Conservation (phyloP, 2,113 vertebrate genomes). For the Microtus ochrogaster region DNA sequence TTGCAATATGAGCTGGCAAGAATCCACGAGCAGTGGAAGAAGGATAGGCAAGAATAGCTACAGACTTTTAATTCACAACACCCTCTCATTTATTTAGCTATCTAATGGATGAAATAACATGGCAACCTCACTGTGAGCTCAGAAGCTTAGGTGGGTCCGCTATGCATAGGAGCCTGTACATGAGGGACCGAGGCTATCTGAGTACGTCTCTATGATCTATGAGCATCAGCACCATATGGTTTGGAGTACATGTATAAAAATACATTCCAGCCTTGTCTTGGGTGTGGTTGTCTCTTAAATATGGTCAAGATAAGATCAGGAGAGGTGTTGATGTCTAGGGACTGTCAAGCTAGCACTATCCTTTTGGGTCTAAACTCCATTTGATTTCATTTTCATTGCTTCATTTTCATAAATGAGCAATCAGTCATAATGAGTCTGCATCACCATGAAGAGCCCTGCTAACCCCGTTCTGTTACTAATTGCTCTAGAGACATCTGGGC, state of each 20-base stretch:
- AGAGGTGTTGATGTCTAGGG: background rate
- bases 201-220: background rate
- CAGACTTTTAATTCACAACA: background rate
- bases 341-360: constrained; percentile 4
- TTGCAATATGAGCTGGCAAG: background rate
- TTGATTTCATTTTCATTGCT: constrained; percentile 41
- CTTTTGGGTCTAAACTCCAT: constrained; percentile 64
- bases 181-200: background rate
- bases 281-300: constrained; percentile 53
- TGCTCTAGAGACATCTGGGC: constrained; percentile 81
- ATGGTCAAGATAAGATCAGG: constrained; percentile 12
- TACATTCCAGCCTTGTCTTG: background rate
- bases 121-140: background rate
- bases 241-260: constrained; percentile 49
- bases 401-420: constrained; percentile 80
- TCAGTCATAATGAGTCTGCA: constrained; percentile 80
- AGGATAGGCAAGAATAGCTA: background rate
- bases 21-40: background rate
- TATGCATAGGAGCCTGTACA: fast-evolving
- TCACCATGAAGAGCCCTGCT: constrained; percentile 75
- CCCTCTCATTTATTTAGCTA: background rate
- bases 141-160: background rate
- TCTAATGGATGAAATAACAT: background rate
- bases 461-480: constrained; percentile 82
- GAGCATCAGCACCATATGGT: background rate